A percentile compares a stretch with the other conserved stretches of the same genome.
These are phyloP conservation scores for Raja brachyura DNA, from an alignment of 2,113 vertebrate genomes.

Conservation along the genomic window DNA sequence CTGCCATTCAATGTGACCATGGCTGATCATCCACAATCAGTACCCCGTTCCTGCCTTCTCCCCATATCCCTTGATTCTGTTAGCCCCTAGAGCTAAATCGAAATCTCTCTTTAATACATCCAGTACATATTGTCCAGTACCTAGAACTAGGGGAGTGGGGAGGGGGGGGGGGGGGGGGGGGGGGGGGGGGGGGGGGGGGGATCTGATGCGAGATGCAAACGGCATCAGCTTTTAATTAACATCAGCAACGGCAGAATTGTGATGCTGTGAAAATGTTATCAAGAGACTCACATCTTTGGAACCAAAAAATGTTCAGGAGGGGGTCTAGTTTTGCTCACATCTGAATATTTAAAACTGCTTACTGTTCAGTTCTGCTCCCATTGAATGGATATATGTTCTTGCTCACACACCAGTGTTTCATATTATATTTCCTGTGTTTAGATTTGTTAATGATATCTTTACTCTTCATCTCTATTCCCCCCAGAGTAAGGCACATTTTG, in stretches of 20 bases:
- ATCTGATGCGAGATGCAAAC: not conserved
- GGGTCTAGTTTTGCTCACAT: not conserved
- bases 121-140: no score
- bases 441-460: slow-evolving; percentile 28
- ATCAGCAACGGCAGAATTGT: not conserved
- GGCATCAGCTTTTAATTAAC: not conserved
- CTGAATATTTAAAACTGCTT: slow-evolving; percentile 5
- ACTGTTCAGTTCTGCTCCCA: not conserved
- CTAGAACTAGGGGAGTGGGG: no score
- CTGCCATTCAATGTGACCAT: no score
- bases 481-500: slow-evolving; percentile 1
- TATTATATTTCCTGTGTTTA: slow-evolving; percentile 24
- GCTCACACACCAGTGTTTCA: not conserved
- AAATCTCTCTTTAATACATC: no score
- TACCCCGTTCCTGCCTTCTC: no score
- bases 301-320: not conserved
- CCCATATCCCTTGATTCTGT: no score
- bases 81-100: no score
- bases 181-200: not conserved
- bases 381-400: not conserved
- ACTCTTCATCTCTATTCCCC: slow-evolving; percentile 16
- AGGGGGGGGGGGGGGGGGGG: no score
- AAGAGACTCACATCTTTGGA: not conserved
- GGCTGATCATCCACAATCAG: no score
- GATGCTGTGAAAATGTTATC: not conserved